Evolutionary conservation across 1,140 invertebrate genomes (phyloP).

Genomic region (Bombus cullumanus): DNA sequence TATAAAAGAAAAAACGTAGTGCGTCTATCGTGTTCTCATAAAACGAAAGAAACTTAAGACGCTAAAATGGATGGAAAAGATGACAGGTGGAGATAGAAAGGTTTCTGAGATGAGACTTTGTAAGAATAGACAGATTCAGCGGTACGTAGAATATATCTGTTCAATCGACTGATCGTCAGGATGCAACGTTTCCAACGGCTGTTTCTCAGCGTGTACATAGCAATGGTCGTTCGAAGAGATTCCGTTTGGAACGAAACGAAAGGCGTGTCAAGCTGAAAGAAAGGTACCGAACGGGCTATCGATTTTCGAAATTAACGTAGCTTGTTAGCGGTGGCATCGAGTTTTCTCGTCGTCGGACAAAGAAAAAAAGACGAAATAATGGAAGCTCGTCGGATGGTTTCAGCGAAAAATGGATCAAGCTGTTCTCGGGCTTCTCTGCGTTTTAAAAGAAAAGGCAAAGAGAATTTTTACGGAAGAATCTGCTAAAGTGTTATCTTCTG

Average conservation of each 20-base stretch:
- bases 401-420: not conserved
- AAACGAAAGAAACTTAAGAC: too few relatives aligned
- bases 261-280: slow-evolving; percentile 7
- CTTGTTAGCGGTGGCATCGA: slow-evolving; percentile 5
- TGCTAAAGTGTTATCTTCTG: too few relatives aligned
- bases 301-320: slow-evolving; percentile 27
- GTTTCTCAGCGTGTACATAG: not conserved
- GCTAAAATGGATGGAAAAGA: too few relatives aligned
- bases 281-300: not conserved
- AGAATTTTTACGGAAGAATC: too few relatives aligned
- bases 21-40: too few relatives aligned
- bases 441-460: too few relatives aligned
- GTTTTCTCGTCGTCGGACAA: not conserved
- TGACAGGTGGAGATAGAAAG: too few relatives aligned
- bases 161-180: not conserved
- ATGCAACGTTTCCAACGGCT: not conserved
- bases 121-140: too few relatives aligned
- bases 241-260: not conserved
- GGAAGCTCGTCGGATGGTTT: not conserved
- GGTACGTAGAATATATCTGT: too few relatives aligned
- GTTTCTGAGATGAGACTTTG: too few relatives aligned
- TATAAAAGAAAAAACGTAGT: too few relatives aligned
- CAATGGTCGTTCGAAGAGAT: not conserved
- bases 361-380: not conserved
- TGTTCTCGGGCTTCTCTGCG: too few relatives aligned